A percentile compares a stretch with the other conserved stretches of the same genome.
phyloP scores from a whole-genome alignment of 1,140 invertebrate genomes.

The Cylas formicarius region DNA sequence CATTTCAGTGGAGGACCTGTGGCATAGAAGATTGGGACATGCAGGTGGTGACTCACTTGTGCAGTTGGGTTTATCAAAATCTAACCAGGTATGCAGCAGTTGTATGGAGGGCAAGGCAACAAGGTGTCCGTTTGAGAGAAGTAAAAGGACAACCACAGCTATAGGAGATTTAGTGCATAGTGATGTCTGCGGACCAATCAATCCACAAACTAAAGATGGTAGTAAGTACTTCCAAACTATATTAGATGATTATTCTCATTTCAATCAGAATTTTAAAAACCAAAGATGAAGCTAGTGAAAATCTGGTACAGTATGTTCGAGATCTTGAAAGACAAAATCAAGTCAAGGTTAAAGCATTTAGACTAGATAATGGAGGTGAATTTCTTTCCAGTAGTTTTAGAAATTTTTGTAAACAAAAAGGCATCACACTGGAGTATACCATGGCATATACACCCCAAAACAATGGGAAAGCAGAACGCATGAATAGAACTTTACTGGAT shows the following conservation, averaged over 20 bases:
- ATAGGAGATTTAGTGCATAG: conserved; percentile 35
- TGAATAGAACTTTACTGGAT: conserved; percentile 23
- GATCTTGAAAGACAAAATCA: conserved; percentile 18
- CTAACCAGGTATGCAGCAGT: conserved; percentile 21
- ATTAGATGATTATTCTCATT: conserved; percentile 40
- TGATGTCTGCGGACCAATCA: conserved; percentile 38
- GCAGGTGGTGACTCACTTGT: conserved; percentile 8
- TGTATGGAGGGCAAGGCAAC: conserved; percentile 30
- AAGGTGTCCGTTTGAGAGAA: conserved; percentile 29
- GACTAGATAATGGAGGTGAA: conserved; percentile 34
- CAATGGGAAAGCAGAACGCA: conserved; percentile 27
- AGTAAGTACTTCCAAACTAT: conserved; percentile 39
- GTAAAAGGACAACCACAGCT: conserved; percentile 23
- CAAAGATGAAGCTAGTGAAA: conserved; percentile 25
- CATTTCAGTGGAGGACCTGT: conserved; percentile 15
- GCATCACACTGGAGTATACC: conserved; percentile 28
- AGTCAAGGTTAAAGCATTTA: conserved; percentile 25
- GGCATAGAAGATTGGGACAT: conserved; percentile 24
- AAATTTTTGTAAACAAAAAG: conserved; percentile 26
- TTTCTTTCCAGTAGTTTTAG: conserved; percentile 26
- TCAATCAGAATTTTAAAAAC: conserved; percentile 34
- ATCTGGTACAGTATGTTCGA: conserved; percentile 9
- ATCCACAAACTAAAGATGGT: conserved; percentile 27
- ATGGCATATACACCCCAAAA: conserved; percentile 36
- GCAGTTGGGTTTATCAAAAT: conserved; percentile 10